Evolutionary conservation across 2,888 invertebrate genomes (phyloP).

Genomic region (Drosophila anomalipes): DNA sequence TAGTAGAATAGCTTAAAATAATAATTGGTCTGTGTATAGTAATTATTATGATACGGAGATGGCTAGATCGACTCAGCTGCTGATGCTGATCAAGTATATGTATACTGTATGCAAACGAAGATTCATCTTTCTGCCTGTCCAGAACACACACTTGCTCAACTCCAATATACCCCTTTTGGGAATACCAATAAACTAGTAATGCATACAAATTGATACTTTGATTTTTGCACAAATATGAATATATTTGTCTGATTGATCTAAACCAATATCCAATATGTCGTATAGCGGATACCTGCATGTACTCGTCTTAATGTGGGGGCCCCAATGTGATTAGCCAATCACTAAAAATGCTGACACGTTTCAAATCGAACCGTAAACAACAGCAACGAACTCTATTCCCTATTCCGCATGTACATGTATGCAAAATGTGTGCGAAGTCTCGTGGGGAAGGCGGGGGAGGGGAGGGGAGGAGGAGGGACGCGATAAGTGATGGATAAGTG

Average conservation of each 20-base stretch:
- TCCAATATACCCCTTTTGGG: background rate
- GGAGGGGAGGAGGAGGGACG: background rate
- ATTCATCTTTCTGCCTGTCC: background rate
- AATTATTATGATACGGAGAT: background rate
- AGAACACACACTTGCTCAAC: background rate
- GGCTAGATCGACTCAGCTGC: background rate
- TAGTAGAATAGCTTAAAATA: accelerated
- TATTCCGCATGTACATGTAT: background rate
- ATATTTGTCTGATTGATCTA: background rate
- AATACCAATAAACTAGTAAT: background rate
- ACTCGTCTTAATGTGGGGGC: background rate
- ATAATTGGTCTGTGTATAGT: background rate
- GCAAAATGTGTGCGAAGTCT: conserved; percentile 13
- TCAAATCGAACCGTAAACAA: conserved; percentile 1
- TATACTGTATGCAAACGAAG: background rate
- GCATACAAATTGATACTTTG: background rate
- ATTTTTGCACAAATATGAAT: background rate
- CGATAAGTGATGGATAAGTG: conserved; percentile 29
- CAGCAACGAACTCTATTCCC: background rate
- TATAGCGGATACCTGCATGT: background rate
- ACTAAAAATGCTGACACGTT: conserved; percentile 20
- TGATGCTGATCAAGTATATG: background rate
- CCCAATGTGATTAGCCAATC: conserved; percentile 1
- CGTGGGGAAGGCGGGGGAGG: background rate
- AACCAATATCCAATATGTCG: background rate